Evolutionary conservation across 1,140 invertebrate genomes (phyloP).

Genomic region (Atta cephalotes): DNA sequence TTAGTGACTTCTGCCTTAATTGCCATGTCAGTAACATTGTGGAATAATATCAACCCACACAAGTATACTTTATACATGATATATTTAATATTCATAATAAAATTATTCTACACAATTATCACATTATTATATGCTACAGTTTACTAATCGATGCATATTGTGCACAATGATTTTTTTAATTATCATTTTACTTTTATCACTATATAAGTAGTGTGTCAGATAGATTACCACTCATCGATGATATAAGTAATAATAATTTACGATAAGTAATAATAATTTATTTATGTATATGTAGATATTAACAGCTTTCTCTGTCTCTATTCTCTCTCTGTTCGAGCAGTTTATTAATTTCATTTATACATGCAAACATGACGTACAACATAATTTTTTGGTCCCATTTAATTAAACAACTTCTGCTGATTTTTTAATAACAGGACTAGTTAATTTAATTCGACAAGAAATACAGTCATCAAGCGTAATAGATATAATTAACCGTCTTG

Average conservation of each 20-base stretch:
- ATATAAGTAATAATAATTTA: slow-evolving; percentile 19
- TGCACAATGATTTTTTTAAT: slow-evolving; percentile 35
- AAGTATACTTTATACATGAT: background rate
- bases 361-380: background rate
- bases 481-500: background rate
- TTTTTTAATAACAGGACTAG: background rate
- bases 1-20: slow-evolving; percentile 37
- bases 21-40: background rate
- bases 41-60: background rate
- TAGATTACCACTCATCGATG: background rate
- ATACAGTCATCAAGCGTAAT: background rate
- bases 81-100: slow-evolving; percentile 1
- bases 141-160: slow-evolving; percentile 33
- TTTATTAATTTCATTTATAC: background rate
- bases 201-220: background rate
- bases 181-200: background rate
- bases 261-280: no score
- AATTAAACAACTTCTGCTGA: background rate
- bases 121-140: slow-evolving; percentile 5
- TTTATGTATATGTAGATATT: no score
- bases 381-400: background rate
- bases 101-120: slow-evolving; percentile 36
- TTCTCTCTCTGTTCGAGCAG: background rate
- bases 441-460: background rate
- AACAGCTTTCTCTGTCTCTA: background rate